Evolutionary conservation across 2,797 vertebrate genomes (phyloP).

Genomic region (Tenualosa ilisha): DNA sequence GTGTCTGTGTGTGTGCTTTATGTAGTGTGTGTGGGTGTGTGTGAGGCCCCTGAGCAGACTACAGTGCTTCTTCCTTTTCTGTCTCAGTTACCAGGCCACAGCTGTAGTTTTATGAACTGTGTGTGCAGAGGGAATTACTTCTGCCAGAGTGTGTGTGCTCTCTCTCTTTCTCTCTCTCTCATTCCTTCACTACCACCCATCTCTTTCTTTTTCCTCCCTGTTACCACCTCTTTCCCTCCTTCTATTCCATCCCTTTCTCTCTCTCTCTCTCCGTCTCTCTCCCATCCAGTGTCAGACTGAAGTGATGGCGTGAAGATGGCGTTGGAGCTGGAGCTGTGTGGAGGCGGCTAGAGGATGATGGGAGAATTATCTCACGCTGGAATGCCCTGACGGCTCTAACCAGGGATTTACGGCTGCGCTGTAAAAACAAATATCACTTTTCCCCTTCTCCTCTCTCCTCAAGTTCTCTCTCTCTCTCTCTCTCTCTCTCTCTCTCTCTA

Average conservation of each 20-base stretch:
- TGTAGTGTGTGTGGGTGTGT: neutral
- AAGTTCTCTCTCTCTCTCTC: neutral
- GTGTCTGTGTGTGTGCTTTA: neutral
- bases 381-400: constrained; percentile 59
- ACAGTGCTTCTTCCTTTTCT: constrained; percentile 46
- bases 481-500: neutral
- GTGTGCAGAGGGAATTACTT: constrained; percentile 72
- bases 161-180: neutral
- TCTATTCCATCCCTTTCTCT: neutral
- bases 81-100: constrained; percentile 56
- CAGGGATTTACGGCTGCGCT: constrained; percentile 59
- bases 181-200: neutral
- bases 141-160: neutral
- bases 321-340: neutral
- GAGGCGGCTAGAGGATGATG: neutral
- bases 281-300: constrained; percentile 16
- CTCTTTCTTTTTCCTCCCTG: neutral
- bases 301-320: constrained; percentile 22
- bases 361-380: constrained; percentile 36
- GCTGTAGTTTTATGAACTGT: constrained; percentile 75
- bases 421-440: constrained; percentile 61
- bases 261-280: neutral
- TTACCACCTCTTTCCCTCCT: neutral
- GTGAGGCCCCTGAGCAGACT: constrained; percentile 32
- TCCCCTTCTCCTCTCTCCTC: constrained; percentile 43